These are phyloP conservation scores for Oscheius sp. DNA, from an alignment of 2,888 invertebrate genomes.

Conservation along the genomic window DNA sequence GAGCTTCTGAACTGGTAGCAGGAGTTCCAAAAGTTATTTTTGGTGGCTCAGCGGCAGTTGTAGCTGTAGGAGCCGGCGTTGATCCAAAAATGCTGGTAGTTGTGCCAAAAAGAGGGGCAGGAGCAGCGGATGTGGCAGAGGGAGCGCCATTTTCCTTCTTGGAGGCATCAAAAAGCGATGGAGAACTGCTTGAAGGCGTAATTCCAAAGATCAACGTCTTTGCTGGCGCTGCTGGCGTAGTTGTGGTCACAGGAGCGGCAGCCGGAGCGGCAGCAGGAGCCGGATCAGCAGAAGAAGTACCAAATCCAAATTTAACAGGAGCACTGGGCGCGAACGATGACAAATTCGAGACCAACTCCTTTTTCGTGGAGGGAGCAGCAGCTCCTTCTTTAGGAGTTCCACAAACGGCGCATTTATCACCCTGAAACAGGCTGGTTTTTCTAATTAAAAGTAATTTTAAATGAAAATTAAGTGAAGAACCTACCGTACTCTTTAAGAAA, in stretches of 20 bases:
- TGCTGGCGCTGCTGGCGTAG: background rate
- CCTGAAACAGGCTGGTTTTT: too few relatives aligned
- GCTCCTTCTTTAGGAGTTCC: slow-evolving; percentile 1
- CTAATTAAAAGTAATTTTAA: too few relatives aligned
- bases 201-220: slow-evolving; percentile 1
- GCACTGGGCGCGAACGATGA: background rate
- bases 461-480: background rate
- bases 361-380: background rate
- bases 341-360: slow-evolving; percentile 4
- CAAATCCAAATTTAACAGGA: slow-evolving; percentile 13
- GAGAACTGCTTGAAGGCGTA: slow-evolving; percentile 1
- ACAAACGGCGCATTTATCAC: slow-evolving; percentile 2
- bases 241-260: background rate
- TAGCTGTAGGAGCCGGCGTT: background rate
- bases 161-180: background rate
- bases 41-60: background rate
- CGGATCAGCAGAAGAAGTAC: background rate
- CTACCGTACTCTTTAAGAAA: slow-evolving; percentile 3
- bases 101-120: background rate
- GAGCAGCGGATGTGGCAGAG: background rate
- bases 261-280: background rate
- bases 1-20: background rate
- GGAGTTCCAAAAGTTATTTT: background rate
- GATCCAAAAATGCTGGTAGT: background rate
- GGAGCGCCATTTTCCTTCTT: background rate